Percentiles rank a stretch among this genome's conserved stretches.
Evolutionary conservation across 2,888 invertebrate genomes (phyloP).

Genomic region (Subacronicta megacephala): DNA sequence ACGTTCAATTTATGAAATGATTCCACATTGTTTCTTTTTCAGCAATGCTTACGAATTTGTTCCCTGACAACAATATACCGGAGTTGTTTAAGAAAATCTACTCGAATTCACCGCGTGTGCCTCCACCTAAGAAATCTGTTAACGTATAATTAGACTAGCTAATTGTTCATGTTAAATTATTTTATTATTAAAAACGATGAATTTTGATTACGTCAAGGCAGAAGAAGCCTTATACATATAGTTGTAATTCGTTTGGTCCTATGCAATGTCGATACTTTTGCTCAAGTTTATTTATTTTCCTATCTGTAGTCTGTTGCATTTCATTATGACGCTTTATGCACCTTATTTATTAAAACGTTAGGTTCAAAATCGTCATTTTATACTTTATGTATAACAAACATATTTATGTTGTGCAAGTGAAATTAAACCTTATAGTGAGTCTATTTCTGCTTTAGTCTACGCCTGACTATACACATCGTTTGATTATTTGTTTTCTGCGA

Average conservation of each 20-base stretch:
- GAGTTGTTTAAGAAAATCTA: conserved; percentile 93
- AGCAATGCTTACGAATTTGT: conserved; percentile 91
- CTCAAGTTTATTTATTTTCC: conserved; percentile 10
- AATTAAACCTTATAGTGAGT: too few relatives aligned
- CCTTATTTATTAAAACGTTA: too few relatives aligned
- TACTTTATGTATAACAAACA: too few relatives aligned
- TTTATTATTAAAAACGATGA: conserved; percentile 7
- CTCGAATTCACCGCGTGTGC: conserved; percentile 89
- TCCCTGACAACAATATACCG: conserved; percentile 94
- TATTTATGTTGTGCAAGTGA: too few relatives aligned
- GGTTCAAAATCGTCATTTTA: too few relatives aligned
- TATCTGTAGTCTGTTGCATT: conserved; percentile 2
- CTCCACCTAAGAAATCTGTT: conserved; percentile 73
- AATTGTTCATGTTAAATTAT: conserved; percentile 3
- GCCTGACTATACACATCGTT: background rate
- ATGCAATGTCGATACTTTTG: conserved; percentile 12
- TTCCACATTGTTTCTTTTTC: conserved; percentile 56
- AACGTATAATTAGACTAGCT: conserved; percentile 61
- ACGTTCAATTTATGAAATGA: background rate
- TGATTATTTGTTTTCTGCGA: background rate
- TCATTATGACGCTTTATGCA: too few relatives aligned
- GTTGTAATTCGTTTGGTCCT: conserved; percentile 9
- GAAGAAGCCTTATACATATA: conserved; percentile 1
- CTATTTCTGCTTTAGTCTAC: too few relatives aligned
- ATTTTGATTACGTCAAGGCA: background rate